phyloP scores from a whole-genome alignment of 2,113 vertebrate species.

The Numenius arquata region DNA sequence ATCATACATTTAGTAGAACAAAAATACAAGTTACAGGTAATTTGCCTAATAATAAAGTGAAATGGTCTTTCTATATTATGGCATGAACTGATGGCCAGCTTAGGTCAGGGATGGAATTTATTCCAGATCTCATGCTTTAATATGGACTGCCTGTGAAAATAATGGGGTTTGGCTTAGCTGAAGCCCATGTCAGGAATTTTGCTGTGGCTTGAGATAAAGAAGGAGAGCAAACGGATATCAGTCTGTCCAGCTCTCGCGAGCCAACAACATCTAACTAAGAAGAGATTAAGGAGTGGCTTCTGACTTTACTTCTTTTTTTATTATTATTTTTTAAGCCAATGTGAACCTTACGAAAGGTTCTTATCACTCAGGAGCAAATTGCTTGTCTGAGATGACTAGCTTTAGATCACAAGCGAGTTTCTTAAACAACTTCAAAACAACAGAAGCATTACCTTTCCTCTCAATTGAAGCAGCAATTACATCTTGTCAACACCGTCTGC shows the following conservation, averaged over 20 bases:
- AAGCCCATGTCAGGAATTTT: background rate
- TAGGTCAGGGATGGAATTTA: background rate
- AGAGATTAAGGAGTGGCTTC: background rate
- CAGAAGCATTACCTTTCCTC: constrained; percentile 4
- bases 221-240: accelerated
- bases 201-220: background rate
- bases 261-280: background rate
- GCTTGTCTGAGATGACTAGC: background rate
- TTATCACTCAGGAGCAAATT: constrained; percentile 11
- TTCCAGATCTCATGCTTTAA: background rate
- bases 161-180: background rate
- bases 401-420: constrained; percentile 8
- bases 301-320: background rate
- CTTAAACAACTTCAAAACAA: constrained; percentile 28
- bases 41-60: background rate
- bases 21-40: background rate
- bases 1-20: background rate
- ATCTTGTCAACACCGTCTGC: constrained; percentile 31
- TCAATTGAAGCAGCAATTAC: constrained; percentile 25
- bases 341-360: background rate
- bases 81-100: background rate
- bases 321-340: background rate
- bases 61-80: background rate
- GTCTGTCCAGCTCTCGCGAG: background rate
- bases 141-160: background rate